These are phyloP conservation scores for Microplitis deprimator DNA, from an alignment of 2,888 invertebrate genomes.

Conservation along the genomic window DNA sequence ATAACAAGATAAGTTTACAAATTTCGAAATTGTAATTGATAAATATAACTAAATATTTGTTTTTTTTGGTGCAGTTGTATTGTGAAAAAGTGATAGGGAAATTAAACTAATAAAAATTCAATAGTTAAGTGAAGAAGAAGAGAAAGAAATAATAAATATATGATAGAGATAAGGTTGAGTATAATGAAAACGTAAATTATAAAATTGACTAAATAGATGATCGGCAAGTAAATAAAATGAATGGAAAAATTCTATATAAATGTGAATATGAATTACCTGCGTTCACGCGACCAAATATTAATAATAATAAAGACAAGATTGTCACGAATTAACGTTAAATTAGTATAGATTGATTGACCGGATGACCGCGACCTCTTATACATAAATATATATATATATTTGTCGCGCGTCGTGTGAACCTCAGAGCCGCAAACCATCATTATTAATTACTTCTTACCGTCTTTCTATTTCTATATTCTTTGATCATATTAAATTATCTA, in stretches of 20 bases:
- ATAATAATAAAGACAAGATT: conserved; percentile 63
- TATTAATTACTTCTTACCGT: conserved; percentile 60
- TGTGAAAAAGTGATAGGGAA: neutral
- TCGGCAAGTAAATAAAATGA: neutral
- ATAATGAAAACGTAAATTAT: neutral
- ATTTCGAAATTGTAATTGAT: neutral
- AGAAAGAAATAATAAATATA: neutral
- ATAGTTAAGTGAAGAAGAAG: neutral
- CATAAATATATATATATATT: conserved; percentile 35
- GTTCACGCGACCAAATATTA: conserved; percentile 50
- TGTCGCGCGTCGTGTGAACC: conserved; percentile 58
- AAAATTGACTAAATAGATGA: neutral
- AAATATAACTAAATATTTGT: neutral
- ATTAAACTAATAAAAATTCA: neutral
- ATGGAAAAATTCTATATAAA: conserved; percentile 25
- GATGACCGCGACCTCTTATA: conserved; percentile 59
- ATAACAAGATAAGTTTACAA: neutral
- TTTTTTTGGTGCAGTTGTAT: neutral
- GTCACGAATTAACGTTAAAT: conserved; percentile 67
- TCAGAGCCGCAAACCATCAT: conserved; percentile 53
- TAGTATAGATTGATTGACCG: conserved; percentile 66
- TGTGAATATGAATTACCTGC: conserved; percentile 45
- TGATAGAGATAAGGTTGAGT: neutral
- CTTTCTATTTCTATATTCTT: neutral
- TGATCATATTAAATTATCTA: neutral